A percentile compares a stretch with the other conserved stretches of the same genome.
Evolutionary conservation across 2,888 invertebrate genomes (phyloP).

Genomic region (Phania funesta): DNA sequence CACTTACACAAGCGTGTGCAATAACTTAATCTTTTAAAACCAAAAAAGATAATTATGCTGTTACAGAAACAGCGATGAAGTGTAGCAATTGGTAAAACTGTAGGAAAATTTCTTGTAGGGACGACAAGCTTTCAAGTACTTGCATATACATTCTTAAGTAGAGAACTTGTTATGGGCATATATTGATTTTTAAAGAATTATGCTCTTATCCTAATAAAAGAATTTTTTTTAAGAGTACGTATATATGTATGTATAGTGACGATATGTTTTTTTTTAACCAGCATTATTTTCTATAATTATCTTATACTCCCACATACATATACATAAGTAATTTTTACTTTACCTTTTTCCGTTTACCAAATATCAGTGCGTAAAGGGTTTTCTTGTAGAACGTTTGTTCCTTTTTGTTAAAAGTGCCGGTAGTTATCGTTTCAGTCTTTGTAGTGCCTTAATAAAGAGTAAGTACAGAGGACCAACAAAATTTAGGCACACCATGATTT

Average conservation of each 20-base stretch:
- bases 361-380: conserved; percentile 46
- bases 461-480: not conserved
- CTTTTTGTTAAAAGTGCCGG: no score
- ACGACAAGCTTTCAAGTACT: conserved; percentile 59
- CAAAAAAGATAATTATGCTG: conserved; percentile 41
- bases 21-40: conserved; percentile 26
- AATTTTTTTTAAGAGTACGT: no score
- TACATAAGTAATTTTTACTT: conserved; percentile 43
- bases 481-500: not conserved
- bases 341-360: conserved; percentile 56
- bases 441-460: no score
- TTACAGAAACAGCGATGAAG: not conserved
- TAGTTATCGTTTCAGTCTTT: no score
- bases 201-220: conserved; percentile 60
- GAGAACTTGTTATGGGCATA: conserved; percentile 63
- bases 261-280: not conserved
- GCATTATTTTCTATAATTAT: not conserved
- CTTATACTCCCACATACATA: not conserved
- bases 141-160: conserved; percentile 21
- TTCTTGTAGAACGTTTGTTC: no score
- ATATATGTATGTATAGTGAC: conserved; percentile 13
- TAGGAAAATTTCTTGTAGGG: conserved; percentile 33
- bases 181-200: conserved; percentile 54
- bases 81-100: not conserved
- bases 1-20: not conserved